Evolutionary conservation across 2,113 vertebrate species (phyloP), one percentile per base, ranked within the genome.

Genomic region (Rana temporaria): DNA sequence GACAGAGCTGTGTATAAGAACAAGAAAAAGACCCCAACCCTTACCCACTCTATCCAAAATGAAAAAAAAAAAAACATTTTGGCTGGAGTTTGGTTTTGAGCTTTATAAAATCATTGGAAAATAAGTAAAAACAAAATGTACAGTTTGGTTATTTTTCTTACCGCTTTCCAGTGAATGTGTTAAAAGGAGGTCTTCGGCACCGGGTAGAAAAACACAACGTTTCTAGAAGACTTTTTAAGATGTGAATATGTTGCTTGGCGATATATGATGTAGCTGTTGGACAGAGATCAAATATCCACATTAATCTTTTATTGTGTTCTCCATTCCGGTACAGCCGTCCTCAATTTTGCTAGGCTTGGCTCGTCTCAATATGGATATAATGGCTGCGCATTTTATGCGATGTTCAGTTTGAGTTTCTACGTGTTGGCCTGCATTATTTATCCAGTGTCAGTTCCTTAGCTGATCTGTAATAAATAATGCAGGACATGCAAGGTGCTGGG

Each of bases 241-340:
- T 22, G 42, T 24, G 32, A 56, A 67, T 78, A 78, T 78, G 76
- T 67, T 67, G 76, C 76, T 78, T 78, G 76, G 76, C 76, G 34
- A 78, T 66, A 66, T 20, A 16, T 67, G 22, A 5, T 78, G 76
- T 78, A 57, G 63, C 30, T 78, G 76, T 78, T 67, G 76, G 76
- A 56, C 19, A 26, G n/a, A 78, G 76, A 78, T 78, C 76, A 78
- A 78, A 60, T 78, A 67, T 78, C 76, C 32, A 9, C 62, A 78
- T 55, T 48, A 65, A 78, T 56, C 63, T 55, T 78, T 78, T 78
- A 65, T 67, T 65, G 55, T 48, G 20, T 26, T 53, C 48, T 78
- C 60, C 7, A 17, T 64, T 64, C 73, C 59, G 63, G 20, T 59
- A n/a, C 60, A 1, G 17, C 11, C 17, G 18, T 76, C 48, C 60